Base-by-base conservation (phyloP, 2,797 vertebrate genomes). In the Macroramphosus scolopax region DNA sequence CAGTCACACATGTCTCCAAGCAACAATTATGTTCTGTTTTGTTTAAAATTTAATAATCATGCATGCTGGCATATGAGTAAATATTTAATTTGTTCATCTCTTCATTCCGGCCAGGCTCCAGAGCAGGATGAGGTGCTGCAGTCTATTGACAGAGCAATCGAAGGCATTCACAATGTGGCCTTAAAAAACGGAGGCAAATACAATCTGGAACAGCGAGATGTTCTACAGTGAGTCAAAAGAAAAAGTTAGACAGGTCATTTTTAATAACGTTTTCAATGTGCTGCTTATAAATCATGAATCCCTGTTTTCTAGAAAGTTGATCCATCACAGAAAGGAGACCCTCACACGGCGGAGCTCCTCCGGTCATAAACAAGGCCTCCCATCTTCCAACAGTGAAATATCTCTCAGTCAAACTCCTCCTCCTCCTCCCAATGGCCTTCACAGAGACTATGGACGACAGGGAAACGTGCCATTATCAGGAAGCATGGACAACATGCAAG, bases 131-230 rank as follows among this genome's bases (percentile, higher is more conserved):
- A 93, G 48, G 96, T 98, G 52, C 87, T 99, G 18, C 94, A 96
- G 82, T 98, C 97, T 4, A 96, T 99, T 20, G 97, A 99, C 82
- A 86, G 94, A 51, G 97, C 97, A 3, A 99, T 99, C 0, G 97
- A 99, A 77, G 93, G 94, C 14, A 94, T 99, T 71, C 97, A 99
- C 81, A 98, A 98, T 1, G 91, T 93, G 0, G 96, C 97, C 69
- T 94, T 97, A 91, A 94, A 93, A 48, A 96, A 95, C 1, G 93
- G 92, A 11, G 97, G 97, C 28, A 98, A 97, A 87, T 99, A 98
- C 87, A 99, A 98, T 78, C 86, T 99, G 78, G 95, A 99, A 51
- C 97, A 99, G 84, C 91, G 96, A 9, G 96, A 98, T 35, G 92
- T 99, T 42, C 89, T 99, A 6, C 96, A 99, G 96, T 99, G 79